Evolutionary conservation across 2,888 invertebrate genomes (phyloP), one percentile per base, ranked within the genome.

Genomic region (Capitulum mitella): DNA sequence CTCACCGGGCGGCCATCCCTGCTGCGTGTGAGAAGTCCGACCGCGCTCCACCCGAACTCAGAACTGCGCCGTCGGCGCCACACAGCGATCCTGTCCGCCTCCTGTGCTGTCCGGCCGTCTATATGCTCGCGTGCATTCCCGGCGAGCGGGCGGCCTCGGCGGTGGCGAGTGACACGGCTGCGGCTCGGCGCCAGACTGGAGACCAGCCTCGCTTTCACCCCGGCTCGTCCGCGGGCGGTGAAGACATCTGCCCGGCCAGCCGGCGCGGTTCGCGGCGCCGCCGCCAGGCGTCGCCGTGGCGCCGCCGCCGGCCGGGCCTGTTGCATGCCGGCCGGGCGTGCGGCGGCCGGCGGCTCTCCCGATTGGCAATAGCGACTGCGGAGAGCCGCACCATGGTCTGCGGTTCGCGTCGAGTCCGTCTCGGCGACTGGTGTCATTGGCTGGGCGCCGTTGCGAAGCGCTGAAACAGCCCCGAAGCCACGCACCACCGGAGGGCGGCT

Each of bases 201-300:
- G 51, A 54, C 3, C 54, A 54, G 54, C 54, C 54, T 54, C 54
- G 54, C 54, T 54, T 54, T 54, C 54, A 54, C 54, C 54, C n/a
- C 22, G 54, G n/a, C 54, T n/a, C 54, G 26, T 22, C 54, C 54
- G 19, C 54, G 22, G 54, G 54, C 54, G 54, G 54, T 54, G n/a
- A n/a, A n/a, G 54, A 3, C 54, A 54, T 54, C 54, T 54, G 54
- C 54, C 51, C 54, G 54, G 51, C 22, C 54, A 26, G 54, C 54
- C 54, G 54, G 26, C n/a, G 54, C 54, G n/a, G 54, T 54, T 54
- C 54, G 26, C 6, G 5, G n/a, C 22, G 10, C 54, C 26, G 54
- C 54, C 54, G 54, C 26, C n/a, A 54, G 54, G 54, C 22, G 54
- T 43, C 54, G 54, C 54, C 54, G 5, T n/a, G 54, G 26, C 54